Conservation (phyloP, 2,113 vertebrate species). For the Tyrannus savana region DNA sequence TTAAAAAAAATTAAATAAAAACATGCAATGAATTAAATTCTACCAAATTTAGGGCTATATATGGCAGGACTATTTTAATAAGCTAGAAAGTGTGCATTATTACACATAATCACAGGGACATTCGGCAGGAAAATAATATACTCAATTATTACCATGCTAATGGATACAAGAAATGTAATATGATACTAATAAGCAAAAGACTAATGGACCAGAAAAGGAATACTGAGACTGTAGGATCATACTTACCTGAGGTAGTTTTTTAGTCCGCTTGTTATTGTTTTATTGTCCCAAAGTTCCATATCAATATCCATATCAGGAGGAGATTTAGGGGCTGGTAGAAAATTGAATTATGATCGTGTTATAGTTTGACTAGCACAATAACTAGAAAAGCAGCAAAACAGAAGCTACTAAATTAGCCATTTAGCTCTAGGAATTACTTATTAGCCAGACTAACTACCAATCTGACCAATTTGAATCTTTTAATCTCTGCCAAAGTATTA, state of each 20-base stretch:
- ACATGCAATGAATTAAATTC: not conserved
- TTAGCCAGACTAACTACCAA: not conserved
- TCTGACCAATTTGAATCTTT: not conserved
- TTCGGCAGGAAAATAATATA: not conserved
- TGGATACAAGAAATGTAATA: not conserved
- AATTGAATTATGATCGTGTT: constrained; percentile 28
- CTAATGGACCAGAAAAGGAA: not conserved
- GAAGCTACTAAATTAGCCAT: not conserved
- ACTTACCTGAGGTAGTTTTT: constrained; percentile 99
- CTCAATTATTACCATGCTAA: not conserved
- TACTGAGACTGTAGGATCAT: not conserved
- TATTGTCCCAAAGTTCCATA: constrained; percentile 95
- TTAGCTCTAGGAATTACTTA: not conserved
- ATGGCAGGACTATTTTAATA: not conserved
- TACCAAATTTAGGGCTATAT: not conserved
- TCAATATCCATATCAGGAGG: constrained; percentile 92
- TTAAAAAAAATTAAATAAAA: not conserved
- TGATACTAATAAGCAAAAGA: not conserved
- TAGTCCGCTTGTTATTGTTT: constrained; percentile 95
- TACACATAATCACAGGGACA: not conserved
- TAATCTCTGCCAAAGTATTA: not conserved
- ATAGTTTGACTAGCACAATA: not conserved
- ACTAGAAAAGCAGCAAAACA: not conserved
- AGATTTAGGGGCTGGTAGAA: constrained; percentile 85
- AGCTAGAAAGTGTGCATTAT: not conserved